Percentiles rank a stretch among this genome's conserved stretches.
Conservation (phyloP, 2,888 invertebrate genomes). For the Loripinus fragilis region DNA sequence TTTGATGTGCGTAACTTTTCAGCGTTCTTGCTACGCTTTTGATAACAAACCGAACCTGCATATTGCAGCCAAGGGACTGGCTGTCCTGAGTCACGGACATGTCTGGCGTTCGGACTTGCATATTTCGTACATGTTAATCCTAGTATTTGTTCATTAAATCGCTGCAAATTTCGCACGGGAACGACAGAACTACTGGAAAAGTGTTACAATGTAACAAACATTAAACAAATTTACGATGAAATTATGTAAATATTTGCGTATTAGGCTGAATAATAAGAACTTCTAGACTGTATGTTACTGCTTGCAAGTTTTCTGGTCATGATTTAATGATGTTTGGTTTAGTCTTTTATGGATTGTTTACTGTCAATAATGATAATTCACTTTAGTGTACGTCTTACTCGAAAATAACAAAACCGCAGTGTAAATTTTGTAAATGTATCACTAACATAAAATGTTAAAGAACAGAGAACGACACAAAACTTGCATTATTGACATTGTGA, state of each 20-base stretch:
- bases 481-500: too few species aligned
- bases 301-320: not conserved
- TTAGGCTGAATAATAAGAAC: conserved; percentile 8
- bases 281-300: conserved; percentile 5
- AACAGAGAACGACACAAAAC: too few species aligned
- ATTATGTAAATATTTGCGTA: conserved; percentile 27
- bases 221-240: conserved; percentile 4
- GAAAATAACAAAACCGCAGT: too few species aligned
- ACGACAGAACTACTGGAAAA: conserved; percentile 1
- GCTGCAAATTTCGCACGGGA: conserved; percentile 29
- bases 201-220: conserved; percentile 17
- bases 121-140: too few species aligned
- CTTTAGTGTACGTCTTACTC: not conserved
- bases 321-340: conserved; percentile 11
- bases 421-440: too few species aligned
- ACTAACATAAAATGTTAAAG: too few species aligned
- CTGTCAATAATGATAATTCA: conserved; percentile 1
- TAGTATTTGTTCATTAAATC: conserved; percentile 14
- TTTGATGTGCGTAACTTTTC: too few species aligned
- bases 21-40: too few species aligned
- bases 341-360: not conserved
- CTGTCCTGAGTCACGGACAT: too few species aligned
- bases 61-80: too few species aligned
- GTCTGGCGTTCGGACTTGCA: too few species aligned
- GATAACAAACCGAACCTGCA: too few species aligned